Base-by-base conservation (phyloP, 2,797 vertebrate species). In the Chloroceryle inda region DNA sequence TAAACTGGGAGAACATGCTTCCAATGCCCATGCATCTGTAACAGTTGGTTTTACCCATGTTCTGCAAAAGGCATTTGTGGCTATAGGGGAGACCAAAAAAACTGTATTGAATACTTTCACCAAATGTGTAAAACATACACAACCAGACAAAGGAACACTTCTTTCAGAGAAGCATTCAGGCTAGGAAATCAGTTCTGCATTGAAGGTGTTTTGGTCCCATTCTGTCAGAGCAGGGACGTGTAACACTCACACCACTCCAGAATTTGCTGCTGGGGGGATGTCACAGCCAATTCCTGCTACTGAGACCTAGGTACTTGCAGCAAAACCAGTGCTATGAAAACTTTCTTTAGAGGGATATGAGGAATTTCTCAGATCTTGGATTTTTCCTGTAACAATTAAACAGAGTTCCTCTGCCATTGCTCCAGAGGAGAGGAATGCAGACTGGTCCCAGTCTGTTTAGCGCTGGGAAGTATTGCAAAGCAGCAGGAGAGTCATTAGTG, bases 341-440 rank as follows among this genome's bases (percentile, higher is more conserved):
- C 67, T 59, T 85, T 49, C 33, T 62, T 62, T 74, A 88, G 38
- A 76, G 52, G 19, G 77, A 53, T 69, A 35, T 29, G 37, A 71
- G 49, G 55, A 94, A 69, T 93, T 95, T 74, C 88, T 88, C 55
- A 79, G 74, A 62, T 91, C 35, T 77, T 88, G 47, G 23, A 69
- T 77, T 94, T 84, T 90, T 29, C 44, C 29, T 40, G 71, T 47
- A 68, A 22, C 47, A 69, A 23, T 68, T 62, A 75, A 77, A 20
- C 77, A 64, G 40, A 61, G 40, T 85, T 89, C 35, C 35, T 92
- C 55, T 95, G 78, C 84, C 86, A 18, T 42, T 74, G 63, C 26
- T 89, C 71, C 88, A 64, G 63, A 18, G 7, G 11, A 85, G 64
- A 82, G 71, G 77, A 93, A 75, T 88, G 80, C 71, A 76, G 50